Percentiles rank a stretch among this genome's conserved stretches.
Evolutionary conservation across 2,113 vertebrate species (phyloP).

Genomic region (Cheilinus undulatus): DNA sequence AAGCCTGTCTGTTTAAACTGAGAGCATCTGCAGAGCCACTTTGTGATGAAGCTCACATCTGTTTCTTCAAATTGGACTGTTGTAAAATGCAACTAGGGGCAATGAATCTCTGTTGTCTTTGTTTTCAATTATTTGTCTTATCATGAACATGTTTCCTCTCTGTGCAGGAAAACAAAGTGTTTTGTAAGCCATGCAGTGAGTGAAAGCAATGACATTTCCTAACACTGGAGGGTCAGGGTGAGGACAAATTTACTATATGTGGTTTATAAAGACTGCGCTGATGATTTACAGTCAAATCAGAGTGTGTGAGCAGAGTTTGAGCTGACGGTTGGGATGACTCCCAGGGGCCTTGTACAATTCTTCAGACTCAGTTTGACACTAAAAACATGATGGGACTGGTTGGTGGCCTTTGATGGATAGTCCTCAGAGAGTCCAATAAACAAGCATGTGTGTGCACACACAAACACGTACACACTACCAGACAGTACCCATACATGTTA

Average conservation of each 20-base stretch:
- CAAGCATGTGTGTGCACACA: no score
- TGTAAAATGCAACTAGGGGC: conserved; percentile 23
- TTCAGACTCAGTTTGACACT: conserved; percentile 71
- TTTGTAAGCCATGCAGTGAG: background rate
- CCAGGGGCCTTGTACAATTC: conserved; percentile 47
- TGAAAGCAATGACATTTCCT: background rate
- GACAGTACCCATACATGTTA: no score
- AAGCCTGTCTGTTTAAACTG: conserved; percentile 20
- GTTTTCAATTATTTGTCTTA: conserved; percentile 36
- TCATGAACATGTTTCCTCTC: conserved; percentile 23
- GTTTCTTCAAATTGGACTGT: conserved; percentile 34
- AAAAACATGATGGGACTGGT: conserved; percentile 43
- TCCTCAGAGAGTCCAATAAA: no score
- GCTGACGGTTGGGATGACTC: conserved; percentile 38
- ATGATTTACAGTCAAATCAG: conserved; percentile 60
- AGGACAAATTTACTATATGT: conserved; percentile 33
- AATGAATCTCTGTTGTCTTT: conserved; percentile 40
- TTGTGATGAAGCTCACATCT: conserved; percentile 53
- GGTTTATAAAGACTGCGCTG: conserved; percentile 9
- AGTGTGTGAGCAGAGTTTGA: conserved; percentile 46
- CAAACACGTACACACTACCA: background rate
- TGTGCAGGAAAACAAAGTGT: conserved; percentile 19
- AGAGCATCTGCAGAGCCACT: conserved; percentile 63
- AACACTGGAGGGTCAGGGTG: conserved; percentile 16
- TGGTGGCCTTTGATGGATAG: conserved; percentile 17